Percentiles rank a stretch among this genome's conserved stretches.
Conservation (phyloP, 2,113 vertebrate genomes). For the Parotia lawesii region DNA sequence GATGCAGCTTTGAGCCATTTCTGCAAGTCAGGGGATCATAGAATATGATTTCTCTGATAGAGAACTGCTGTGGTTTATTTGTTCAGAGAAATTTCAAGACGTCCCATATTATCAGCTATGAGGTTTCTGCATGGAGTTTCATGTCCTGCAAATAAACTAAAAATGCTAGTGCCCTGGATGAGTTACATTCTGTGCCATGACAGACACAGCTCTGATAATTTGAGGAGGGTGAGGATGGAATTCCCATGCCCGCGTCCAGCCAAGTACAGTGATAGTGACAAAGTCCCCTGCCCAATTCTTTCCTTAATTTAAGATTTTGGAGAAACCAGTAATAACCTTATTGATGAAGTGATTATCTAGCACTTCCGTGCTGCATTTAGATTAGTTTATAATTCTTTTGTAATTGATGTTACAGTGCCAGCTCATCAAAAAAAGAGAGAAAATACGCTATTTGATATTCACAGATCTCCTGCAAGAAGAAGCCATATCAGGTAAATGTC, state of each 20-base stretch:
- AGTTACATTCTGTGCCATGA: neutral
- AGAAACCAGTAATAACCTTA: neutral
- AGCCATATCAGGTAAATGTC: slow-evolving; percentile 91
- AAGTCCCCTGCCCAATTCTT: neutral
- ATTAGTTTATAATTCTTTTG: neutral
- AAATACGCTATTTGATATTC: slow-evolving; percentile 93
- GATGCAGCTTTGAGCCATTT: neutral
- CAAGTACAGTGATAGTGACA: neutral
- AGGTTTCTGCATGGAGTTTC: neutral
- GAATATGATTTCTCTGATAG: neutral
- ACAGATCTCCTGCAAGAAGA: slow-evolving; percentile 96
- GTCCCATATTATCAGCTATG: neutral
- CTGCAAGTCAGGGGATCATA: neutral
- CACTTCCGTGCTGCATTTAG: neutral
- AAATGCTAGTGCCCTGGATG: neutral
- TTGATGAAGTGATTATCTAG: neutral
- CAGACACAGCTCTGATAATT: neutral
- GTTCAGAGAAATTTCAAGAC: neutral
- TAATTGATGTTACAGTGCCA: slow-evolving; percentile 79
- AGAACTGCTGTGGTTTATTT: neutral
- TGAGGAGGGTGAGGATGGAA: neutral
- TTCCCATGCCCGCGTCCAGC: neutral
- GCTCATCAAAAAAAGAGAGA: slow-evolving; percentile 96
- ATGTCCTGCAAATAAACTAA: neutral
- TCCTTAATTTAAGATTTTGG: neutral